phyloP scores from a whole-genome alignment of 2,113 vertebrate species.

The Alethe diademata region DNA sequence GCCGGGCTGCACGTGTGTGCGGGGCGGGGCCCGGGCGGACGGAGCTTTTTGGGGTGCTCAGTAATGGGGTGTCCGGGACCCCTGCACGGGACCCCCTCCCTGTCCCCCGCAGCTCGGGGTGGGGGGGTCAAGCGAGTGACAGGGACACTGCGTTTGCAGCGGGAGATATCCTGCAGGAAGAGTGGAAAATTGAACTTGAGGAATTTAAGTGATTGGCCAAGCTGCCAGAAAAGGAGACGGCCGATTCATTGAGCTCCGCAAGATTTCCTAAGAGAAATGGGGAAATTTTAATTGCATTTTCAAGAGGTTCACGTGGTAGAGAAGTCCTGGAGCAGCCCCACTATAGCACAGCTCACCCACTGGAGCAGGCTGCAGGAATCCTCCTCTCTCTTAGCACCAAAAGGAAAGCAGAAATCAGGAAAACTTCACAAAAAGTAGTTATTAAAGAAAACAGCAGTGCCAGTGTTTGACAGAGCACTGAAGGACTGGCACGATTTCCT shows the following conservation, averaged over 20 bases:
- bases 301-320: neutral
- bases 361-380: neutral
- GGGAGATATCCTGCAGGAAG: neutral
- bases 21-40: neutral
- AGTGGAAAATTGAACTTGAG: neutral
- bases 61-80: neutral
- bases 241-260: neutral
- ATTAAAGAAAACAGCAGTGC: neutral
- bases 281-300: neutral
- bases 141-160: fast-evolving
- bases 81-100: neutral
- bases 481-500: neutral
- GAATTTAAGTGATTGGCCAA: neutral
- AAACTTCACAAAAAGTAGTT: neutral
- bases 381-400: neutral
- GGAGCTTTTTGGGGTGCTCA: neutral
- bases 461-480: neutral
- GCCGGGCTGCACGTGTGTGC: neutral
- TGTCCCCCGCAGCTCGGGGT: neutral
- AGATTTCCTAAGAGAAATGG: neutral
- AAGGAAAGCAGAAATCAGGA: neutral
- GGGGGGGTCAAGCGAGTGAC: neutral
- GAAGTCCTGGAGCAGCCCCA: neutral
- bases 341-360: fast-evolving
- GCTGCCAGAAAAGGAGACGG: neutral